Evolutionary conservation across 2,113 vertebrate species (phyloP).

Genomic region (Mustela nigripes): DNA sequence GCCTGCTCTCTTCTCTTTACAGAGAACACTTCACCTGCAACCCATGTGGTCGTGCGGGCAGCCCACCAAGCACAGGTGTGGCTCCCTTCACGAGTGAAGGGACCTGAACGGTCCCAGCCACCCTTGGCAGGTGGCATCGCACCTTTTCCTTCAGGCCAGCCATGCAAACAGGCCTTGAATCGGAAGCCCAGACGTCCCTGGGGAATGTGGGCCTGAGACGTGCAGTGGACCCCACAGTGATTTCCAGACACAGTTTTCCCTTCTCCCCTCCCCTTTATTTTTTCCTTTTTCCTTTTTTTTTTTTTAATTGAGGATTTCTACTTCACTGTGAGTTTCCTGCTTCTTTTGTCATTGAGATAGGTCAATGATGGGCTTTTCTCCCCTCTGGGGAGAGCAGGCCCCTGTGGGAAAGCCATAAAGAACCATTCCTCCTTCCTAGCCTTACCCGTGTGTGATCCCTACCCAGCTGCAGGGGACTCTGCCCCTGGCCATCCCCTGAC

Average conservation of each 20-base stretch:
- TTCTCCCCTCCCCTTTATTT: neutral
- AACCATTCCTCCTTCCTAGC: neutral
- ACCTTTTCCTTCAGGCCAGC: neutral
- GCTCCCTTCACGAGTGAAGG: neutral
- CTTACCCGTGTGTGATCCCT: neutral
- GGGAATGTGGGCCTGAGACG: fast-evolving
- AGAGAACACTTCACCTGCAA: neutral
- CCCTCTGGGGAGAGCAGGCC: neutral
- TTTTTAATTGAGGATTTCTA: neutral
- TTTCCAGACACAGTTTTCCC: neutral
- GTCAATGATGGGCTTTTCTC: neutral
- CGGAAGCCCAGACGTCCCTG: neutral
- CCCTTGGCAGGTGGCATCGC: neutral
- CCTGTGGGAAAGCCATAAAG: neutral
- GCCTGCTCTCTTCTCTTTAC: neutral
- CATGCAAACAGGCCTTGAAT: no score
- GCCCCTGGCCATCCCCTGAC: fast-evolving
- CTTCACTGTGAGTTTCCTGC: neutral
- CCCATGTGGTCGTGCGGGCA: neutral
- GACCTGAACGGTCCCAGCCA: neutral
- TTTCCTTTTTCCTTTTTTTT: no score
- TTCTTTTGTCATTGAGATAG: neutral
- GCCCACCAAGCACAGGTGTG: neutral
- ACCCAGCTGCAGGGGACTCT: neutral
- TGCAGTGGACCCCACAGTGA: neutral